phyloP scores from a whole-genome alignment of 2,113 vertebrate genomes.

The Dasyornis broadbenti region DNA sequence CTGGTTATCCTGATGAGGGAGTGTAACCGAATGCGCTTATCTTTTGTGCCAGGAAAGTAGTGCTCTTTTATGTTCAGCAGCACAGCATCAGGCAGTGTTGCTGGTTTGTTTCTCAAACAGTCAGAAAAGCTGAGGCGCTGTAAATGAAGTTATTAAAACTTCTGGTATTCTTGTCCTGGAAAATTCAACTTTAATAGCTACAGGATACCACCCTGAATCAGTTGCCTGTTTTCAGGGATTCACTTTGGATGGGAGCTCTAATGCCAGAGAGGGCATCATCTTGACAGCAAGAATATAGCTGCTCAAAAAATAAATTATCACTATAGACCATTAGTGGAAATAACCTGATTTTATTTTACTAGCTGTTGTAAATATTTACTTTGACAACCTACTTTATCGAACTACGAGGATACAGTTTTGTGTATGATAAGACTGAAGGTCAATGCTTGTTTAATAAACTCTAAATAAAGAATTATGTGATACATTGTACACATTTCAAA shows the following conservation, averaged over 20 bases:
- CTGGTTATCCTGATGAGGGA: not conserved
- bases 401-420: slow-evolving; percentile 18
- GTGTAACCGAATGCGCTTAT: not conserved
- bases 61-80: not conserved
- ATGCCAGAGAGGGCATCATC: not conserved
- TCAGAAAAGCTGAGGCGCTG: not conserved
- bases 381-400: slow-evolving; percentile 23
- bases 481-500: slow-evolving; percentile 26
- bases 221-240: not conserved
- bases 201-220: not conserved
- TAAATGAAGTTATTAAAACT: not conserved
- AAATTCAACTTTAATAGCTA: not conserved
- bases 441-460: slow-evolving; percentile 52
- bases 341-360: slow-evolving; percentile 50
- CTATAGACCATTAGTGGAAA: slow-evolving; percentile 43
- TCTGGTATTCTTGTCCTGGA: not conserved
- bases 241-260: not conserved
- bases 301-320: slow-evolving; percentile 21
- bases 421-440: slow-evolving; percentile 39
- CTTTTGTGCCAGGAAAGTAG: not conserved
- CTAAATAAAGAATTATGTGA: slow-evolving; percentile 60
- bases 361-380: slow-evolving; percentile 49
- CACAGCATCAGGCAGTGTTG: not conserved
- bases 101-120: not conserved
- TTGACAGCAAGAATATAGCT: not conserved